Base-by-base conservation (phyloP, 2,888 invertebrate species). In the Smittia aterrima region DNA sequence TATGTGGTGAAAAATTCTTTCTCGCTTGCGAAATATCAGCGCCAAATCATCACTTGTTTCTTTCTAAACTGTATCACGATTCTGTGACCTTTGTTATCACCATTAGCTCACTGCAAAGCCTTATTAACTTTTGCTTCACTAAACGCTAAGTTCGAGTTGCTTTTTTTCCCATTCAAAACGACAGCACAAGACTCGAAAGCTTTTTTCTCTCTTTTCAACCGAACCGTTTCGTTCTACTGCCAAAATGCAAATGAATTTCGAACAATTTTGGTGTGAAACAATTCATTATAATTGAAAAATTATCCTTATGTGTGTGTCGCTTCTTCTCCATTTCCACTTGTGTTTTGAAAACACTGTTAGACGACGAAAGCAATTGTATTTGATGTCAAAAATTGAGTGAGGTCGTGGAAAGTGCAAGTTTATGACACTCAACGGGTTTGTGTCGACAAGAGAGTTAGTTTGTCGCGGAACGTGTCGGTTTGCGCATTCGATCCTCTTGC, bases 381-480 rank as follows among this genome's bases (percentile, higher is more conserved):
- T n/a, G 47, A 47, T 47, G 16, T 47, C 24, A 41, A 20, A 41
- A 24, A 68, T 41, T 68, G 47, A 25, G 68, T 40, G 13, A 68
- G 68, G 68, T 68, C 68, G 68, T 20, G 68, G 47, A 68, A 68
- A 68, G 68, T 68, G 68, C 68, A 68, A 68, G 68, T 66, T 66
- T 38, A 38, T 38, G 66, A 32, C 32, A 20, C 38, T 20, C 32
- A 20, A 16, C 64, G 40, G 66, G 4, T 32, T 32, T n/a, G n/a
- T n/a, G n/a, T n/a, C 32, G 32, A 3, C 3, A 32, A 32, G 32
- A 32, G 32, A 32, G 32, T 32, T 32, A 9, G n/a, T n/a, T n/a
- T n/a, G 32, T 6, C 32, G 32, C 3, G 4, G 9, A 32, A 32
- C 32, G 32, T 9, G 32, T 6, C 9, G 32, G 32, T 32, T 32